Conservation (phyloP, 1,140 invertebrate species). For the Orius insidiosus region DNA sequence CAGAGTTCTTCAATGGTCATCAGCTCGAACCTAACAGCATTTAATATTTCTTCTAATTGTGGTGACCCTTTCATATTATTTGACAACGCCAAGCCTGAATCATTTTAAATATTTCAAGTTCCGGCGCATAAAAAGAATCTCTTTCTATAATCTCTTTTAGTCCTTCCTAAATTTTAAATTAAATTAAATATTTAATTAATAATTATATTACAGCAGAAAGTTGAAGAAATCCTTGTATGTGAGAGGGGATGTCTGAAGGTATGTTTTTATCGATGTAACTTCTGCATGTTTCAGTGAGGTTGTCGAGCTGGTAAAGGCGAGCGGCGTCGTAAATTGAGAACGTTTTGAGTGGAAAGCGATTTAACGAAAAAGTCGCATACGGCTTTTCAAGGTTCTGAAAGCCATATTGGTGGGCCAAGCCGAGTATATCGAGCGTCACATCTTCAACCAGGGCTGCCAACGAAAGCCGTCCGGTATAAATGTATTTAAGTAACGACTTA, state of each 20-base stretch:
- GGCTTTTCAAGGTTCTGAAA: constrained; percentile 78
- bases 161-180: constrained; percentile 35
- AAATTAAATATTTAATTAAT: constrained; percentile 9
- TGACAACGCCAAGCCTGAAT: constrained; percentile 64
- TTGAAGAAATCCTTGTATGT: constrained; percentile 64
- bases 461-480: constrained; percentile 83
- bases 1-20: constrained; percentile 77
- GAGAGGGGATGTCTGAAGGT: constrained; percentile 44
- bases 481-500: constrained; percentile 78
- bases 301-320: constrained; percentile 46
- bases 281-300: constrained; percentile 41
- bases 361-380: constrained; percentile 87
- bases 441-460: constrained; percentile 70
- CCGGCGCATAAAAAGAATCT: constrained; percentile 89
- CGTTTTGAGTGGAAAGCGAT: constrained; percentile 70
- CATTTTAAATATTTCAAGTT: constrained; percentile 87
- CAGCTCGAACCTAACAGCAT: constrained; percentile 59
- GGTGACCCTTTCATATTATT: constrained; percentile 30
- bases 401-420: constrained; percentile 85
- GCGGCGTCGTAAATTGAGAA: constrained; percentile 87
- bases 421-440: constrained; percentile 68
- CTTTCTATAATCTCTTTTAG: constrained; percentile 68
- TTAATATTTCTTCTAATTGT: constrained; percentile 18
- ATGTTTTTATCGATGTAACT: constrained; percentile 81
- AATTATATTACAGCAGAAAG: constrained; percentile 52